Evolutionary conservation across 2,113 vertebrate genomes (phyloP).

Genomic region (Brienomyrus longianalis): DNA sequence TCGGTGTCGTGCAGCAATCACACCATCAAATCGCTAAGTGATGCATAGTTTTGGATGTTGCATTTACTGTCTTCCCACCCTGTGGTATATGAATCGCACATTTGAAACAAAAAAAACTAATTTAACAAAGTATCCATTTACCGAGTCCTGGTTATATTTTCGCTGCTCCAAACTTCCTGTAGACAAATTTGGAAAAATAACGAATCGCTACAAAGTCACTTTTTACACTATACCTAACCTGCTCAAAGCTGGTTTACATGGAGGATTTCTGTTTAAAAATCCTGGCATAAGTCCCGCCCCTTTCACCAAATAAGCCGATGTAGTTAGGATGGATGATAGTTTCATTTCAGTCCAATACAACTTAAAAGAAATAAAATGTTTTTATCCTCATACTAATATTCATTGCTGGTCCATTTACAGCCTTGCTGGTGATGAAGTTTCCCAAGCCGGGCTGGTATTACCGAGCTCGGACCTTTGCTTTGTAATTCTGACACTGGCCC

Average conservation of each 20-base stretch:
- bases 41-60: background rate
- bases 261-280: background rate
- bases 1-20: background rate
- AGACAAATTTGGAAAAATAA: background rate
- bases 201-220: background rate
- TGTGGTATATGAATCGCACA: background rate
- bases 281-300: background rate
- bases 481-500: background rate
- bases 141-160: background rate
- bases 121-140: background rate
- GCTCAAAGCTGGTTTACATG: background rate
- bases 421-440: background rate
- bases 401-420: background rate
- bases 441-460: background rate
- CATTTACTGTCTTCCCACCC: background rate
- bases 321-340: background rate
- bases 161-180: background rate
- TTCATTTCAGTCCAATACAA: background rate
- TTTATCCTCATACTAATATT: background rate
- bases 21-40: background rate
- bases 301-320: background rate
- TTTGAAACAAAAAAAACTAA: background rate
- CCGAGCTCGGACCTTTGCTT: background rate
- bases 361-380: background rate
- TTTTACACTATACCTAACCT: background rate